Percentiles rank a stretch among this genome's conserved stretches.
Conservation (phyloP, 2,888 invertebrate species). For the Apodemia duryi region DNA sequence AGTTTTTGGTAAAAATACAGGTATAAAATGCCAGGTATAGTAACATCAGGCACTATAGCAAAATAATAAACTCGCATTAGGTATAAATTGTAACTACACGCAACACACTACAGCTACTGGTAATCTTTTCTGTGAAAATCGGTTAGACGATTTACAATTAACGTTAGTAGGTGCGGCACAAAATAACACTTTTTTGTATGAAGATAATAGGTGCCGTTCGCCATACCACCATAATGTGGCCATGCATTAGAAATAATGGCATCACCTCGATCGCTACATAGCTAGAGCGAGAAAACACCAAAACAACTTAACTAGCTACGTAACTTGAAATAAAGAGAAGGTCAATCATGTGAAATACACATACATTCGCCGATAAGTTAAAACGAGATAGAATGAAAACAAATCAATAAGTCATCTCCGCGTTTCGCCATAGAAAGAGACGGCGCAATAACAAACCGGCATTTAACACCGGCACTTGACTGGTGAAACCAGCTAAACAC, state of each 20-base stretch:
- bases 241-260: slow-evolving; percentile 35
- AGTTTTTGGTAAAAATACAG: neutral
- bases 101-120: neutral
- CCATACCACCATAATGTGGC: slow-evolving; percentile 19
- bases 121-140: neutral
- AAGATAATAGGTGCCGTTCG: slow-evolving; percentile 15
- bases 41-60: neutral
- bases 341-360: slow-evolving; percentile 61
- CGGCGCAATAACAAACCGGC: slow-evolving; percentile 76
- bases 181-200: slow-evolving; percentile 14
- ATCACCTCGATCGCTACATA: slow-evolving; percentile 54
- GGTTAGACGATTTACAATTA: slow-evolving; percentile 7
- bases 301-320: slow-evolving; percentile 62
- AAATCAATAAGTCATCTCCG: slow-evolving; percentile 75
- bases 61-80: neutral
- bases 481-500: slow-evolving; percentile 34
- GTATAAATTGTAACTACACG: neutral
- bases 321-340: slow-evolving; percentile 68
- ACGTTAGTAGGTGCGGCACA: slow-evolving; percentile 5
- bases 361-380: slow-evolving; percentile 51
- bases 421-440: slow-evolving; percentile 68
- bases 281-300: slow-evolving; percentile 71
- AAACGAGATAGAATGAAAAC: slow-evolving; percentile 79
- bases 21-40: neutral
- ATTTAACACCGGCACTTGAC: slow-evolving; percentile 60